Evolutionary conservation across 2,113 vertebrate genomes (phyloP).

Genomic region (Otolemur garnettii): DNA sequence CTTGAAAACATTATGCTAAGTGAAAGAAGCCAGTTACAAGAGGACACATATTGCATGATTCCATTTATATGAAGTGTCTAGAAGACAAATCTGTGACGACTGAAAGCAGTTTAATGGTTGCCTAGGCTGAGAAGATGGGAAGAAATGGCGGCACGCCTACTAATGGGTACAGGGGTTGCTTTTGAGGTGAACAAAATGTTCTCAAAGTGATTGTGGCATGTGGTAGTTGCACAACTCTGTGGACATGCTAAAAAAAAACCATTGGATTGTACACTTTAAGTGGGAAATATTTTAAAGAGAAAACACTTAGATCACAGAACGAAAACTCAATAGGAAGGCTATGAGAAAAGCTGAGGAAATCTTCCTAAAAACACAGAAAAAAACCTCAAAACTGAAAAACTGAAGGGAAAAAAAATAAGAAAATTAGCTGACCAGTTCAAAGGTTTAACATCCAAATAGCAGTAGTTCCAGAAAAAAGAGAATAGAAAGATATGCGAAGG

Average conservation of each 20-base stretch:
- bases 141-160: background rate
- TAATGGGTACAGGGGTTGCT: background rate
- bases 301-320: background rate
- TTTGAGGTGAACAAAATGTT: background rate
- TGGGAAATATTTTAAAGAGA: background rate
- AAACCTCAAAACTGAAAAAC: background rate
- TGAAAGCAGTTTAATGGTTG: background rate
- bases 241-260: background rate
- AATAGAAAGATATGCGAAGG: background rate
- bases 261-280: background rate
- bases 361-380: background rate
- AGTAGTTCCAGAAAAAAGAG: background rate
- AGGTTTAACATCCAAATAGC: background rate
- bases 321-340: background rate
- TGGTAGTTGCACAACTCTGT: background rate
- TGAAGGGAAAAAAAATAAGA: background rate
- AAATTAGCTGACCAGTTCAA: background rate
- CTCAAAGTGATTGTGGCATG: background rate
- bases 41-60: background rate
- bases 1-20: background rate
- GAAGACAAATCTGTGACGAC: background rate
- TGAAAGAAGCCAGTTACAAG: background rate
- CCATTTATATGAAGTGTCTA: background rate
- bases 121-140: background rate
- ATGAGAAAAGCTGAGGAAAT: background rate